These are phyloP conservation scores for Zeus faber DNA, from an alignment of 2,113 vertebrate species.

Conservation along the genomic window DNA sequence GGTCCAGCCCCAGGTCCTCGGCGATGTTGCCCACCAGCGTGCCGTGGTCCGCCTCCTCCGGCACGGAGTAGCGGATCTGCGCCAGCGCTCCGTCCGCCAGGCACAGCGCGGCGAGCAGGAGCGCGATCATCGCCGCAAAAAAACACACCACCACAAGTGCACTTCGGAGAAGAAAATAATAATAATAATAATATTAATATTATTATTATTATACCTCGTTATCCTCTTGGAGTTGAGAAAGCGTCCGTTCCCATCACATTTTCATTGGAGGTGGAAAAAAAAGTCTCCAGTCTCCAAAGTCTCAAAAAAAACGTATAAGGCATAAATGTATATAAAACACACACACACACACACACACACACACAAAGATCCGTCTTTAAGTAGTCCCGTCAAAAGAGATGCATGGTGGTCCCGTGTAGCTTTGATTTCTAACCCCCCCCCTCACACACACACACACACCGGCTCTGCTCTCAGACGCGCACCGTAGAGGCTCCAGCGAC, in stretches of 20 bases:
- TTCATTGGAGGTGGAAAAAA: not conserved
- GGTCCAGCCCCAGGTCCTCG: conserved; percentile 97
- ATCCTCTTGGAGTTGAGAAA: conserved; percentile 37
- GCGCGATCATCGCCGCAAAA: conserved; percentile 84
- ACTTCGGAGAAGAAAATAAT: conserved; percentile 44
- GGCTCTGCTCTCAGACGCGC: conserved; percentile 30
- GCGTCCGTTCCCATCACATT: conserved; percentile 50
- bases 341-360: too few species aligned
- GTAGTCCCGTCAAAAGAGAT: conserved; percentile 30
- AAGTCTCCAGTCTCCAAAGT: conserved; percentile 27
- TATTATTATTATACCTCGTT: too few species aligned
- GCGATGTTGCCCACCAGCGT: conserved; percentile 98
- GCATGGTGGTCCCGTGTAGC: conserved; percentile 34
- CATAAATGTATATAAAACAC: conserved; percentile 15
- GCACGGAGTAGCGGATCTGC: conserved; percentile 96
- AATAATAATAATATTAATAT: too few species aligned
- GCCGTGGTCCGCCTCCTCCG: conserved; percentile 95
- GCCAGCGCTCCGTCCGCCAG: conserved; percentile 82
- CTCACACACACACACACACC: too few species aligned
- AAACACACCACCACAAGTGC: conserved; percentile 58
- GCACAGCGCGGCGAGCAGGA: conserved; percentile 82
- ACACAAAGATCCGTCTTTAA: not conserved
- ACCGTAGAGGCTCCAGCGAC: conserved; percentile 32
- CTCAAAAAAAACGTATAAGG: conserved; percentile 34
- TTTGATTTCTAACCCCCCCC: conserved; percentile 12